phyloP scores from a whole-genome alignment of 2,113 vertebrate genomes.

The Lathamus discolor region DNA sequence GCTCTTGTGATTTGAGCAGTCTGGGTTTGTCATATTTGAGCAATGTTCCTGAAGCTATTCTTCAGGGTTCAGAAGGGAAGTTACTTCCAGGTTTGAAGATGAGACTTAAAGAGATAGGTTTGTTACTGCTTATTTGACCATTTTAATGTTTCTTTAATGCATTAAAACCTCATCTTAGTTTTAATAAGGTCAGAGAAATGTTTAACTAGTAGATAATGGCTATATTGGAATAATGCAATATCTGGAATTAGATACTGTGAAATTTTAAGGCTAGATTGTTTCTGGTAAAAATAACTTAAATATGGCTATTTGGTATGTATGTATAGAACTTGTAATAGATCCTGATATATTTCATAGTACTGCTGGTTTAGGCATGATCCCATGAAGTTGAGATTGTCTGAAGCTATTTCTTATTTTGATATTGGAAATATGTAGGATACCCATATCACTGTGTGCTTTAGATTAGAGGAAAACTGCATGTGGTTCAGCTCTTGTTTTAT shows the following conservation, averaged over 20 bases:
- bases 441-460: neutral
- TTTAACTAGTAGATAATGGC: neutral
- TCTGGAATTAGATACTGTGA: neutral
- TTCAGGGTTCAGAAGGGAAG: neutral
- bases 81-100: neutral
- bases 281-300: neutral
- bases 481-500: neutral
- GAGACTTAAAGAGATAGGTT: neutral
- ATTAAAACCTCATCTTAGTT: neutral
- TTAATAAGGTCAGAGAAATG: neutral
- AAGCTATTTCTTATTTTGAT: neutral
- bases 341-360: neutral
- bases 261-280: neutral
- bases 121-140: neutral
- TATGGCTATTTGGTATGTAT: neutral
- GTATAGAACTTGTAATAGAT: neutral
- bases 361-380: neutral
- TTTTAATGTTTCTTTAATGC: neutral
- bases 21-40: neutral
- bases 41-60: neutral
- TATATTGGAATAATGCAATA: neutral
- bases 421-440: neutral
- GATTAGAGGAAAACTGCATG: neutral
- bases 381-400: neutral
- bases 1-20: neutral